A percentile compares a stretch with the other conserved stretches of the same genome.
Evolutionary conservation across 2,797 vertebrate genomes (phyloP).

Genomic region (Poecilia gillii): DNA sequence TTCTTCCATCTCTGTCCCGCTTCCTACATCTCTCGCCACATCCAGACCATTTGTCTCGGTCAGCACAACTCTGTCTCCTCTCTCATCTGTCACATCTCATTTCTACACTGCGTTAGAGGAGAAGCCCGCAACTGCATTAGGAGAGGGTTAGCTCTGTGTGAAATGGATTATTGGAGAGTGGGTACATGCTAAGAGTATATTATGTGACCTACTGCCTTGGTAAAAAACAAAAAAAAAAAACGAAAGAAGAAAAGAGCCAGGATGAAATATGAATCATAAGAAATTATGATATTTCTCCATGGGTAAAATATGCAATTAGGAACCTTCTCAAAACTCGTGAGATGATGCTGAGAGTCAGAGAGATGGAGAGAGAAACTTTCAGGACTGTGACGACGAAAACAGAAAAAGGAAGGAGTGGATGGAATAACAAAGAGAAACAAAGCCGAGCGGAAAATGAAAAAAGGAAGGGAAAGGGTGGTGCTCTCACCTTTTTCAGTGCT

Average conservation of each 20-base stretch:
- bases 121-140: conserved; percentile 47
- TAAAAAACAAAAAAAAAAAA: conserved; percentile 6
- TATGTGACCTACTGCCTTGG: conserved; percentile 45
- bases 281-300: conserved; percentile 31
- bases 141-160: conserved; percentile 58
- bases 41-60: conserved; percentile 31
- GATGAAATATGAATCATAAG: conserved; percentile 48
- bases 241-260: conserved; percentile 30
- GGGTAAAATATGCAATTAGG: conserved; percentile 14
- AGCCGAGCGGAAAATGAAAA: conserved; percentile 21
- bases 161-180: conserved; percentile 71
- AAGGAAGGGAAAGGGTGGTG: conserved; percentile 30
- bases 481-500: conserved; percentile 59
- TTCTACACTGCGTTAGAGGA: conserved; percentile 30
- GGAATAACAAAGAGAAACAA: conserved; percentile 2
- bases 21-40: conserved; percentile 31
- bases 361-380: conserved; percentile 11
- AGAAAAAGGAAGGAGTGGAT: conserved; percentile 10
- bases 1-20: conserved; percentile 6
- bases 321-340: conserved; percentile 9
- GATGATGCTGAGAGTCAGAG: conserved; percentile 13
- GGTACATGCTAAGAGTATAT: conserved; percentile 52
- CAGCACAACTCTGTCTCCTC: conserved; percentile 38
- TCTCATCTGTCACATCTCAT: conserved; percentile 61
- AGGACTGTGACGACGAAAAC: conserved; percentile 5